These are phyloP conservation scores for Parazoanthus atlanticus DNA, from an alignment of 92 coral and sea anemone species.

Conservation along the genomic window DNA sequence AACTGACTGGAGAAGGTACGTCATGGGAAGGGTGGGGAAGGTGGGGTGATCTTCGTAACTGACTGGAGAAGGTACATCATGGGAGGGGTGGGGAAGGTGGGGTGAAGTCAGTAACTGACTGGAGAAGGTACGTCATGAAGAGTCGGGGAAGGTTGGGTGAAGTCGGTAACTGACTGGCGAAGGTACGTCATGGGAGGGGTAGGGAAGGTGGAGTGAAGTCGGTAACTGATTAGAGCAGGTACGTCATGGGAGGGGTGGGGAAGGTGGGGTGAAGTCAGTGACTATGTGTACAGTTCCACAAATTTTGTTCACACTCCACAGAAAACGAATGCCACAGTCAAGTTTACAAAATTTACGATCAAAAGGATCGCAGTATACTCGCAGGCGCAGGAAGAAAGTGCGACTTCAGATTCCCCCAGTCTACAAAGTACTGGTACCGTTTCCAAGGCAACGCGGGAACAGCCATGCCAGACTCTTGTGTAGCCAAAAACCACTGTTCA, in stretches of 20 bases:
- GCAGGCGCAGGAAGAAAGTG: slow-evolving; percentile 20
- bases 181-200: not conserved
- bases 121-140: not conserved
- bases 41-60: not conserved
- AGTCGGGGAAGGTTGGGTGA: not conserved
- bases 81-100: not conserved
- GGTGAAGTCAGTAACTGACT: not conserved
- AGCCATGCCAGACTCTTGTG: slow-evolving; percentile 46
- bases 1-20: not conserved
- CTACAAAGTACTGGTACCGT: slow-evolving; percentile 42
- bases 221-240: not conserved
- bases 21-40: not conserved
- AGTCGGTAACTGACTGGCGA: not conserved
- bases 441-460: slow-evolving; percentile 45
- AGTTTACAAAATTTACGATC: not conserved
- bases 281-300: not conserved
- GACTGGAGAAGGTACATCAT: not conserved
- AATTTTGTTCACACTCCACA: not conserved
- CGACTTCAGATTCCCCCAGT: slow-evolving; percentile 17
- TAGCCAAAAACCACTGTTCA: slow-evolving; percentile 28
- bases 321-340: slow-evolving; percentile 25
- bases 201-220: not conserved
- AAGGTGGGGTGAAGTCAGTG: not conserved
- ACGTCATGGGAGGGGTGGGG: not conserved
- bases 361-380: slow-evolving; percentile 19